These are phyloP conservation scores for Microcaecilia unicolor DNA, from an alignment of 2,797 vertebrate species.

Conservation along the genomic window DNA sequence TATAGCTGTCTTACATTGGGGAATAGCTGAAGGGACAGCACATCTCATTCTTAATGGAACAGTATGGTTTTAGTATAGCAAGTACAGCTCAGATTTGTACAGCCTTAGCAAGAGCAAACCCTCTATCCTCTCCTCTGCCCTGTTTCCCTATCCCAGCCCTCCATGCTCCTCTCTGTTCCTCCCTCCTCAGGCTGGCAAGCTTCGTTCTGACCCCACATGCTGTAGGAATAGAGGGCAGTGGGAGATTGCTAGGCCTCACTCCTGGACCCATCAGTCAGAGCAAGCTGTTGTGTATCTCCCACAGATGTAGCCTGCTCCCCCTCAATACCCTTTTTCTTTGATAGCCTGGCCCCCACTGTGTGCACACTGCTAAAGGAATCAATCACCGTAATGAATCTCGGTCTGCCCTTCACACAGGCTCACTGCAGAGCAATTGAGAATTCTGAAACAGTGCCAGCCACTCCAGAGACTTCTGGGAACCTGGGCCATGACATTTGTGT, in stretches of 20 bases:
- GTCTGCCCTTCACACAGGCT: conserved; percentile 30
- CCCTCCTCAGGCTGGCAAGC: too few species aligned
- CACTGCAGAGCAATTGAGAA: conserved; percentile 40
- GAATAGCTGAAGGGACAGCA: too few species aligned
- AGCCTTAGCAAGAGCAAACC: too few species aligned
- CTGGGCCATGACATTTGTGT: conserved; percentile 9
- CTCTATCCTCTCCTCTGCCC: too few species aligned
- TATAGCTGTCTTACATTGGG: too few species aligned
- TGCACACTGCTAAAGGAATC: conserved; percentile 43
- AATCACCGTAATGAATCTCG: conserved; percentile 50
- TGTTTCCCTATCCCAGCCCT: too few species aligned
- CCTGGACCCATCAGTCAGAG: too few species aligned
- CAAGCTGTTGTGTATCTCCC: too few species aligned
- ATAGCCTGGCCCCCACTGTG: conserved; percentile 32
- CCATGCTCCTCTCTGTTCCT: too few species aligned
- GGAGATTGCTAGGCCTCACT: not conserved
- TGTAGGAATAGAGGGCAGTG: not conserved
- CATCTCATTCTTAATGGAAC: too few species aligned
- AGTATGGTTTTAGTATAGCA: too few species aligned
- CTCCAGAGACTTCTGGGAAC: conserved; percentile 43
- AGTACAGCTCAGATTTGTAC: too few species aligned
- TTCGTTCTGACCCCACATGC: not conserved
- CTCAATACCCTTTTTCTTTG: conserved; percentile 3
- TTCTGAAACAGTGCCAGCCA: conserved; percentile 39
- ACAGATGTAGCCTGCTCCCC: conserved; percentile 1